Evolutionary conservation across 2,797 vertebrate species (phyloP).

Genomic region (Momotus momota): DNA sequence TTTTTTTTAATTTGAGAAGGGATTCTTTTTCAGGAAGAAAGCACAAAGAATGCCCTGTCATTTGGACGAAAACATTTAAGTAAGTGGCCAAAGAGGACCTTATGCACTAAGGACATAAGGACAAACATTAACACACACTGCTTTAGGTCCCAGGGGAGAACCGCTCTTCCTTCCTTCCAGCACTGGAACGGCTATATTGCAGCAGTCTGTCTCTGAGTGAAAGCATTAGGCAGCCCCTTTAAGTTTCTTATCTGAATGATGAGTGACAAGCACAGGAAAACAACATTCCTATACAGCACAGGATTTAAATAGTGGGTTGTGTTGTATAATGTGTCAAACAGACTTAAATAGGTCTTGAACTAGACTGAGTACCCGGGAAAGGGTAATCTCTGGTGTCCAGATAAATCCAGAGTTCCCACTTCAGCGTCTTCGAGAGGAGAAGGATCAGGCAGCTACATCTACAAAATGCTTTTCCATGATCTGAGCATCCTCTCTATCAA

Average conservation of each 20-base stretch:
- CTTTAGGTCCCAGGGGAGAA: not conserved
- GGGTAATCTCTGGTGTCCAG: not conserved
- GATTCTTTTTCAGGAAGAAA: not conserved
- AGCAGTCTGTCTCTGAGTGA: not conserved
- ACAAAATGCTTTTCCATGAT: not conserved
- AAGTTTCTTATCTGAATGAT: not conserved
- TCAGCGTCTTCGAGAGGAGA: not conserved
- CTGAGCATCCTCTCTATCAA: not conserved
- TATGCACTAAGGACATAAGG: not conserved
- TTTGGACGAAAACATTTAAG: not conserved
- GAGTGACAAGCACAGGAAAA: not conserved
- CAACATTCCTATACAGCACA: not conserved
- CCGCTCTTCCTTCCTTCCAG: not conserved
- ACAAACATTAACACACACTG: not conserved
- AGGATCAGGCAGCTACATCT: not conserved
- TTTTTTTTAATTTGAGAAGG: not conserved
- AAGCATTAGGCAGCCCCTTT: not conserved
- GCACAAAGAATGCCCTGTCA: not conserved
- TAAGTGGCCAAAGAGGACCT: not conserved
- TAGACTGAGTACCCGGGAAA: no score
- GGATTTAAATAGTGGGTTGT: not conserved
- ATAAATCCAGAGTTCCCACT: not conserved
- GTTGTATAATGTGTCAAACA: rapidly evolving
- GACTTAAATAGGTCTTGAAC: not conserved
- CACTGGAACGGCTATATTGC: no score